These are phyloP conservation scores for Sebastolobus altivelis DNA, from an alignment of 2,797 vertebrate genomes.

Conservation along the genomic window DNA sequence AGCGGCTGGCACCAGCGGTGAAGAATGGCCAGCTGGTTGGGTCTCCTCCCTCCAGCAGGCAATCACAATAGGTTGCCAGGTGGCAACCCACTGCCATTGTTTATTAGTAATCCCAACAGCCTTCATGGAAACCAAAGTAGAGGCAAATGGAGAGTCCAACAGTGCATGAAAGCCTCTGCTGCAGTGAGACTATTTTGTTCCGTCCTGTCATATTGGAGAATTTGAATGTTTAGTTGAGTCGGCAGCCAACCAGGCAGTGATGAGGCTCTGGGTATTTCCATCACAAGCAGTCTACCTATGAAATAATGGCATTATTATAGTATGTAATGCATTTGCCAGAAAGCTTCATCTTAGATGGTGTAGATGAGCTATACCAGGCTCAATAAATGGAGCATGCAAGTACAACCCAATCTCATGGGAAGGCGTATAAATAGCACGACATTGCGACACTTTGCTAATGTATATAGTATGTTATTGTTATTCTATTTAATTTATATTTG, in stretches of 20 bases:
- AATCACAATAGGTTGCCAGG: constrained; percentile 56
- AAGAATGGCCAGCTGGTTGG: constrained; percentile 73
- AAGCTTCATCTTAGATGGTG: background rate
- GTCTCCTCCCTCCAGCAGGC: constrained; percentile 59
- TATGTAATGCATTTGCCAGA: background rate
- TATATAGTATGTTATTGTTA: background rate
- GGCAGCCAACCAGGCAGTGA: constrained; percentile 38
- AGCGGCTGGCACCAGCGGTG: constrained; percentile 38
- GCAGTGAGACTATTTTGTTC: constrained; percentile 44
- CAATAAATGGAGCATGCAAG: constrained; percentile 17
- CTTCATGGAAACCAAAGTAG: constrained; percentile 52
- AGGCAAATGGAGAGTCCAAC: constrained; percentile 53
- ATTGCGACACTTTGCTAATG: background rate
- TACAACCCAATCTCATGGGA: background rate
- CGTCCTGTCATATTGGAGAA: constrained; percentile 35
- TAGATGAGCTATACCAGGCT: constrained; percentile 16
- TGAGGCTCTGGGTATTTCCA: constrained; percentile 45
- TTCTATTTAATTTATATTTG: background rate
- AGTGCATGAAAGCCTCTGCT: constrained; percentile 53
- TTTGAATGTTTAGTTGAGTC: constrained; percentile 45
- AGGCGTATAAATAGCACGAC: background rate
- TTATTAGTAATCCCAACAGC: constrained; percentile 79
- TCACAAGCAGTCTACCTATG: constrained; percentile 53
- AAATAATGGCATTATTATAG: constrained; percentile 59
- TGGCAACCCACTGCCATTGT: constrained; percentile 72